Evolutionary conservation across 2,888 invertebrate species (phyloP).

Genomic region (Epistrophella euchroma): DNA sequence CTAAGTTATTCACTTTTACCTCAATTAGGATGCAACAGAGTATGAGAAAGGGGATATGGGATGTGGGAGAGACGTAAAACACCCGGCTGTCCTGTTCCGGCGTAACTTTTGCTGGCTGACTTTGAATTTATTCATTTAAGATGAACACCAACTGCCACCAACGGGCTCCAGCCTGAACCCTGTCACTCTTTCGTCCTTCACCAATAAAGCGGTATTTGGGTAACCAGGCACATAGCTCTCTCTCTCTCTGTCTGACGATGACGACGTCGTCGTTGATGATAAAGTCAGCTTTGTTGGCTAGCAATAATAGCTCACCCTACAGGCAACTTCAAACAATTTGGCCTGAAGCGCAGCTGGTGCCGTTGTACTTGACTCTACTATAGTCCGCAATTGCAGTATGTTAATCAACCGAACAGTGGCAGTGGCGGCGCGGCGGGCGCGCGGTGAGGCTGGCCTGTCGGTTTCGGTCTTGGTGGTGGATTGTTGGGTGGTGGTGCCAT

Average conservation of each 20-base stretch:
- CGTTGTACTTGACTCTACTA: slow-evolving; percentile 24
- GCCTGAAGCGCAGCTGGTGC: slow-evolving; percentile 26
- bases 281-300: slow-evolving; percentile 18
- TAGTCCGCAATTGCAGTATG: slow-evolving; percentile 63
- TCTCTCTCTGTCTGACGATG: neutral
- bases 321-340: slow-evolving; percentile 42
- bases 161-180: neutral
- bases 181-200: slow-evolving; percentile 29
- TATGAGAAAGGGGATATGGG: slow-evolving; percentile 19
- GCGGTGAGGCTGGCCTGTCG: slow-evolving; percentile 17
- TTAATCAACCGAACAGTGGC: slow-evolving; percentile 62
- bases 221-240: slow-evolving; percentile 49
- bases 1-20: slow-evolving; percentile 71
- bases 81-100: slow-evolving; percentile 12
- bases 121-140: slow-evolving; percentile 74
- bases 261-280: slow-evolving; percentile 10
- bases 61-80: slow-evolving; percentile 13
- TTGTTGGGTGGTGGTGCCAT: slow-evolving; percentile 8
- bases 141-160: slow-evolving; percentile 50
- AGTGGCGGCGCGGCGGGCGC: neutral
- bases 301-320: slow-evolving; percentile 16
- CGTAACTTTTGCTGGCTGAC: slow-evolving; percentile 38
- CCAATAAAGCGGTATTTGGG: slow-evolving; percentile 40
- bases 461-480: slow-evolving; percentile 1
- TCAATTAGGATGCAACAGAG: slow-evolving; percentile 72